Percentiles rank a stretch among this genome's conserved stretches.
Conservation (phyloP, 2,888 invertebrate genomes). For the Tetragnatha montana region DNA sequence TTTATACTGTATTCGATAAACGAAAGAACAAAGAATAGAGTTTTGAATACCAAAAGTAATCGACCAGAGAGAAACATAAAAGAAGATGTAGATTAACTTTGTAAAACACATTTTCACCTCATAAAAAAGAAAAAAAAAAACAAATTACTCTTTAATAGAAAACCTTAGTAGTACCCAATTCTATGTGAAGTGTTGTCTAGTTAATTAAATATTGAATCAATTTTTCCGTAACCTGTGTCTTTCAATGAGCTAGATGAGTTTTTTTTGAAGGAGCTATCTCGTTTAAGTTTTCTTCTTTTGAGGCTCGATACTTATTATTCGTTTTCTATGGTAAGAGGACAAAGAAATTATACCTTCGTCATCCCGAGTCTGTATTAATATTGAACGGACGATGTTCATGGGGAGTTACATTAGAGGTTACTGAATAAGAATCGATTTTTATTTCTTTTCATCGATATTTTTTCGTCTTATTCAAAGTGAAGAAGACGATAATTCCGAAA, state of each 20-base stretch:
- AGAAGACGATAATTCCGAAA: slow-evolving; percentile 33
- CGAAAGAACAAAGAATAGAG: neutral
- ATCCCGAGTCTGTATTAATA: slow-evolving; percentile 39
- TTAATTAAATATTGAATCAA: slow-evolving; percentile 47
- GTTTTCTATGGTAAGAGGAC: slow-evolving; percentile 20
- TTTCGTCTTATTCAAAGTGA: neutral
- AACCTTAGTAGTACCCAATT: neutral
- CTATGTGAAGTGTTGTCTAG: neutral
- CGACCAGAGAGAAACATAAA: neutral
- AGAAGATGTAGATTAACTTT: slow-evolving; percentile 6
- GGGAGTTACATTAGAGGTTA: slow-evolving; percentile 14
- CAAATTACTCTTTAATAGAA: slow-evolving; percentile 7
- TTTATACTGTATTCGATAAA: neutral
- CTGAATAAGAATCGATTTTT: slow-evolving; percentile 31
- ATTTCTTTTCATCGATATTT: slow-evolving; percentile 21
- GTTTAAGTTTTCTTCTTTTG: neutral
- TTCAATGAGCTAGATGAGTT: neutral
- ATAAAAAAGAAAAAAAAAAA: neutral
- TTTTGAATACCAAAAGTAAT: neutral
- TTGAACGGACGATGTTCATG: slow-evolving; percentile 18
- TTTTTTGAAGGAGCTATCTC: slow-evolving; percentile 9
- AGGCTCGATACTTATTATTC: slow-evolving; percentile 33
- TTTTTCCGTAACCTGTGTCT: slow-evolving; percentile 17
- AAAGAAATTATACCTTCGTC: slow-evolving; percentile 29
- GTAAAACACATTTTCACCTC: neutral